phyloP scores from a whole-genome alignment of 2,797 vertebrate species.

The Gila robusta region DNA sequence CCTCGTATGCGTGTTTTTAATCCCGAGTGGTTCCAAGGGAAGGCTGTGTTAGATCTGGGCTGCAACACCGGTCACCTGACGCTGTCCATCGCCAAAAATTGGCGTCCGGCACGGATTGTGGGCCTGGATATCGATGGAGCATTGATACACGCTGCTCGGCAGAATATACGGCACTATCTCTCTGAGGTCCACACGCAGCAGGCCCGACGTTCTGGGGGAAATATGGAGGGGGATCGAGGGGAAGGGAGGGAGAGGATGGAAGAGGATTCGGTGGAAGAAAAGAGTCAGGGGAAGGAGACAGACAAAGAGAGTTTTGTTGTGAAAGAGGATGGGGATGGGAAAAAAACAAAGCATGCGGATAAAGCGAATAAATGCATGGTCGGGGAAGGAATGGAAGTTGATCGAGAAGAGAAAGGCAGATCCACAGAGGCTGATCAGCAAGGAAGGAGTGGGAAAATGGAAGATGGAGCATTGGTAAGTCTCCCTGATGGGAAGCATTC shows the following conservation, averaged over 20 bases:
- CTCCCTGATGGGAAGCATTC: constrained; percentile 61
- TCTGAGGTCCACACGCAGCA: constrained; percentile 82
- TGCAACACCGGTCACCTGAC: constrained; percentile 94
- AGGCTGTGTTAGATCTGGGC: constrained; percentile 89
- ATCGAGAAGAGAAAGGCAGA: background rate
- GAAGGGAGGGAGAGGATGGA: background rate
- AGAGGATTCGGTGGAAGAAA: background rate
- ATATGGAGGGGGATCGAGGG: constrained; percentile 54
- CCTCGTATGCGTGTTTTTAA: constrained; percentile 80
- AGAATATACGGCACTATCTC: constrained; percentile 93
- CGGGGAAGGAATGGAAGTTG: background rate
- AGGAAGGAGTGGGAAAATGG: constrained; percentile 21
- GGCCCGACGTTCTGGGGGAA: constrained; percentile 65
- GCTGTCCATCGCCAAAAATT: constrained; percentile 87
- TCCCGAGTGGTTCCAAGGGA: constrained; percentile 89
- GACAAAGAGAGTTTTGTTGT: constrained; percentile 49
- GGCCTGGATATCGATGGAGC: constrained; percentile 89
- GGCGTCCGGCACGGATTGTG: constrained; percentile 83
- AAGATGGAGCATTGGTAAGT: constrained; percentile 6
- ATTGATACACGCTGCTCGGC: constrained; percentile 87
- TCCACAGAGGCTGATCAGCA: background rate
- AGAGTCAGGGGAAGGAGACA: constrained; percentile 59
- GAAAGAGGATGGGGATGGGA: constrained; percentile 60
- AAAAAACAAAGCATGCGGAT: constrained; percentile 51
- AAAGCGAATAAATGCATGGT: background rate